Percentiles rank a stretch among this genome's conserved stretches.
Conservation (phyloP, 2,113 vertebrate genomes). For the Dermatemys mawii region DNA sequence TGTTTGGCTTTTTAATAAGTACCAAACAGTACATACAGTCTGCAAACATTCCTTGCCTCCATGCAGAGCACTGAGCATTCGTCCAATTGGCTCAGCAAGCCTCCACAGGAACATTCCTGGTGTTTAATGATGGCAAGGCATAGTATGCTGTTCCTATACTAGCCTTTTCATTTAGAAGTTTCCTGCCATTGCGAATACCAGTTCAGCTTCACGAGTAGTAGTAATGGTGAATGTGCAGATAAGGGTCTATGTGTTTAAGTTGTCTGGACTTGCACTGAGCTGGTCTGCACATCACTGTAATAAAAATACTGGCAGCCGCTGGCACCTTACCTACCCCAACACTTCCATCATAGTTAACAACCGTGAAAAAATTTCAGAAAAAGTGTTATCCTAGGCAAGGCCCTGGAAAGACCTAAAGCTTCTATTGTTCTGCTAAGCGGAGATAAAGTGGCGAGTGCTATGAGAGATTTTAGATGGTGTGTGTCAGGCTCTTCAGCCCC, state of each 20-base stretch:
- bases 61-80: background rate
- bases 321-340: too few relatives aligned
- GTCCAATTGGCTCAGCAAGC: background rate
- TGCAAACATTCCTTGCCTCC: background rate
- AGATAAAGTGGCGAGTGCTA: background rate
- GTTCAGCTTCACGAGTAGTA: background rate
- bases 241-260: background rate
- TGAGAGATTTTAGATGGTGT: background rate
- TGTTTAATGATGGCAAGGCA: background rate
- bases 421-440: background rate
- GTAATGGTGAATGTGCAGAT: background rate
- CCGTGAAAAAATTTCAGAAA: too few relatives aligned
- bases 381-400: too few relatives aligned
- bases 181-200: background rate
- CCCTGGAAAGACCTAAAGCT: background rate
- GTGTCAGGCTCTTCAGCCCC: background rate
- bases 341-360: background rate
- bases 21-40: accelerated
- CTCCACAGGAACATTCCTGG: background rate
- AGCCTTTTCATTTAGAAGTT: background rate
- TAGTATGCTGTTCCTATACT: background rate
- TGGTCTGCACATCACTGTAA: background rate
- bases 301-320: background rate
- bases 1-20: background rate
- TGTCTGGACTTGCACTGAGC: background rate